Base-by-base conservation (phyloP, 1,140 invertebrate species). In the Lethrus apterus region DNA sequence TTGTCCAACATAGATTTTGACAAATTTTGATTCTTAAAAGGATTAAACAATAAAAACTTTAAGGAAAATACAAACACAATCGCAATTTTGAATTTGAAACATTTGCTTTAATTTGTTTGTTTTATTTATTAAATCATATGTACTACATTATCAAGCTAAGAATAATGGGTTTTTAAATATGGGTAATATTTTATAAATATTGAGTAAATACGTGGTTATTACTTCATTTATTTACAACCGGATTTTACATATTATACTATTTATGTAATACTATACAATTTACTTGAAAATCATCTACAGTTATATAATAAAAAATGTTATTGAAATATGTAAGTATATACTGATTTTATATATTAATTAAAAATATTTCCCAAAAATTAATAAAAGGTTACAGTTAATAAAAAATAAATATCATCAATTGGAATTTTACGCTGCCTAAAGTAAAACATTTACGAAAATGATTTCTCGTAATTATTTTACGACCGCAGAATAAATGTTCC, bases 231-330 rank as follows among this genome's bases (percentile, higher is more conserved):
- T 41, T 41, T 41, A 41, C 38, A 41, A 21, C 38, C 20, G 38
- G 38, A 41, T 41, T 41, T 20, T 41, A 41, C 38, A 41, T 23
- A 41, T 41, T 41, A 5, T 41, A 13, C 23, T 26, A 26, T 5
- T 26, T 21, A 26, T 41, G 23, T 41, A 41, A 41, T 41, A 41
- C 38, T 41, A 41, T 41, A 41, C 38, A 41, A 11, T 41, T 41
- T 18, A 41, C 5, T 7, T 26, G n/a, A 26, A 41, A 41, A 41
- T 41, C 38, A 26, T 41, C 38, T 41, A 41, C 24, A 41, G 38
- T 41, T 41, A 41, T 41, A 41, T 41, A 41, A 41, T 41, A 41
- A 41, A 26, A 41, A 41, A 26, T 41, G 38, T 41, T 41, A 41
- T 41, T 41, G 38, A 41, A 41, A 26, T 41, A 26, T 21, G 23